phyloP scores from a whole-genome alignment of 35 echinoderm and acorn worm genomes.

The Stichopus chloronotus region DNA sequence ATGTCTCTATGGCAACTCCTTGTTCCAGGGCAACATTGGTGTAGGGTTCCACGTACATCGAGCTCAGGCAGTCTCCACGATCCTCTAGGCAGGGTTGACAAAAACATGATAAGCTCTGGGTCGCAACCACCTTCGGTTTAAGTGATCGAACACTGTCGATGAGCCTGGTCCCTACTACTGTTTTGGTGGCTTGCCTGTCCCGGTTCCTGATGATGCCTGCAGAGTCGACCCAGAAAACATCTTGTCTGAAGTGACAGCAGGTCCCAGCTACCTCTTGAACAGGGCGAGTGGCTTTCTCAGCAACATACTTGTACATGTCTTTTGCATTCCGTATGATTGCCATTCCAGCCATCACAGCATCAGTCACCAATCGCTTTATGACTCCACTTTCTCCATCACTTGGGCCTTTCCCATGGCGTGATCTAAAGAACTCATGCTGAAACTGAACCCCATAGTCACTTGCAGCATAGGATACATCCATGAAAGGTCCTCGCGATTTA shows the following conservation, averaged over 20 bases:
- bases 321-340: slow-evolving; percentile 39
- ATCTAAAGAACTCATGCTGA: slow-evolving; percentile 69
- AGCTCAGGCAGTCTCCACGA: neutral
- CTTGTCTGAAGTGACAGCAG: slow-evolving; percentile 43
- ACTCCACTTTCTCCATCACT: slow-evolving; percentile 70
- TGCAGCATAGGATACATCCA: slow-evolving; percentile 56
- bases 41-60: slow-evolving; percentile 32
- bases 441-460: slow-evolving; percentile 22
- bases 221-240: slow-evolving; percentile 37
- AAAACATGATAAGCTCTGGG: slow-evolving; percentile 15
- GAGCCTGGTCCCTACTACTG: slow-evolving; percentile 41
- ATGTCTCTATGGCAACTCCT: slow-evolving; percentile 20
- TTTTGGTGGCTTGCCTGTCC: slow-evolving; percentile 49
- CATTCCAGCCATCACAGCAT: slow-evolving; percentile 64
- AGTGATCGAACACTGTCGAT: slow-evolving; percentile 36
- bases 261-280: neutral
- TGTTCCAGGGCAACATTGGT: slow-evolving; percentile 19
- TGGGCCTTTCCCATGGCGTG: slow-evolving; percentile 66
- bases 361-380: slow-evolving; percentile 54
- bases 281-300: slow-evolving; percentile 32
- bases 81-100: neutral
- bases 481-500: slow-evolving; percentile 50
- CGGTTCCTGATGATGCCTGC: slow-evolving; percentile 4
- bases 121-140: slow-evolving; percentile 45
- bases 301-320: slow-evolving; percentile 52